These are phyloP conservation scores for Trichoplusia ni DNA, from an alignment of 1,140 invertebrate species.

Conservation along the genomic window DNA sequence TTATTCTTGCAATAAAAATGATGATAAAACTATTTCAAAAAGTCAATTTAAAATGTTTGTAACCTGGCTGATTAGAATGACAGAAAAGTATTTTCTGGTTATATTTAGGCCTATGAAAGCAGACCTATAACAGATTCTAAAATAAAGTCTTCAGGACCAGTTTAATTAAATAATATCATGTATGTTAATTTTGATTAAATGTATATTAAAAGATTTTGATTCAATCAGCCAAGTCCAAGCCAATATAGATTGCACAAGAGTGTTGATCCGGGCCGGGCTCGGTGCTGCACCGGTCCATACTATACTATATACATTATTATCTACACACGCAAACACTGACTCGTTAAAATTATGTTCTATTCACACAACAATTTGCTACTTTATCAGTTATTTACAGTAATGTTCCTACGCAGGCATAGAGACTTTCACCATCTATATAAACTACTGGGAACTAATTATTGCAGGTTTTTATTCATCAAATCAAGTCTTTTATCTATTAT, in stretches of 20 bases:
- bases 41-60: neutral
- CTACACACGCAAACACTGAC: constrained; percentile 78
- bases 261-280: constrained; percentile 2
- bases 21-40: neutral
- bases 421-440: constrained; percentile 13
- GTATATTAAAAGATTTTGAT: too few relatives aligned
- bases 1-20: neutral
- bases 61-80: neutral
- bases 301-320: constrained; percentile 72
- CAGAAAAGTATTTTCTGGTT: too few relatives aligned
- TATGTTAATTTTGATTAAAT: too few relatives aligned
- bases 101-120: too few relatives aligned
- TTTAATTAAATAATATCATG: too few relatives aligned
- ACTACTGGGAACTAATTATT: neutral
- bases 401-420: constrained; percentile 5
- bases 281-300: constrained; percentile 1
- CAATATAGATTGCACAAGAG: constrained; percentile 23
- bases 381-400: constrained; percentile 71
- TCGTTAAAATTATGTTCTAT: constrained; percentile 72
- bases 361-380: constrained; percentile 76
- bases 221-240: constrained; percentile 15
- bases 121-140: too few relatives aligned
- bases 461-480: too few relatives aligned
- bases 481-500: neutral
- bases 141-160: too few relatives aligned